These are phyloP conservation scores for Drosophila aldrichi DNA, from an alignment of 2,888 invertebrate genomes.

Conservation along the genomic window DNA sequence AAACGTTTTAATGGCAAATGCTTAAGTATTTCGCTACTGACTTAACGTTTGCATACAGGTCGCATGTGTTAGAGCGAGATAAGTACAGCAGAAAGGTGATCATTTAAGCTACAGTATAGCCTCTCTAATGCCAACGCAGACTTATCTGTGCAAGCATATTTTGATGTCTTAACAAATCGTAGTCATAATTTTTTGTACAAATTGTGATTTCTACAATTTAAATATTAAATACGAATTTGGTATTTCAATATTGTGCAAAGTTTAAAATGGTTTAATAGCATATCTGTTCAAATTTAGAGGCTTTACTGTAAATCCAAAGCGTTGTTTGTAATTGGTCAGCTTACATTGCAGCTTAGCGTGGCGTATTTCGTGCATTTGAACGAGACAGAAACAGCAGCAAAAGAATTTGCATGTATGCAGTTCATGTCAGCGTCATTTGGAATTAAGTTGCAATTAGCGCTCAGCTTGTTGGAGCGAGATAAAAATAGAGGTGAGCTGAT, in stretches of 20 bases:
- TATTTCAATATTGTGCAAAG: neutral
- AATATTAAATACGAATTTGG: neutral
- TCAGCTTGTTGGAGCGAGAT: neutral
- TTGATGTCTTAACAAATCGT: neutral
- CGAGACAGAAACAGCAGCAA: neutral
- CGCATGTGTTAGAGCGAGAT: neutral
- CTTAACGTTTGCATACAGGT: neutral
- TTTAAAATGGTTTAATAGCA: neutral
- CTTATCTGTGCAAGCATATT: too few relatives aligned
- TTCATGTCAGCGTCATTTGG: neutral
- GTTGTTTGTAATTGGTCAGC: neutral
- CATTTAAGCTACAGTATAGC: constrained; percentile 3
- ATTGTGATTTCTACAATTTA: neutral
- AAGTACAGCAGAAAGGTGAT: constrained; percentile 3
- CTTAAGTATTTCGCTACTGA: constrained; percentile 10
- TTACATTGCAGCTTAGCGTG: neutral
- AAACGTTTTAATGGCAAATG: constrained; percentile 25
- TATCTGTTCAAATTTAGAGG: neutral
- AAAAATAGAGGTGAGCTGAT: neutral
- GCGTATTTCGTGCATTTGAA: neutral
- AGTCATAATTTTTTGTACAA: too few relatives aligned
- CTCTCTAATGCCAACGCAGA: neutral
- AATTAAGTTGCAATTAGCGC: neutral
- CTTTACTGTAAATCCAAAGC: neutral
- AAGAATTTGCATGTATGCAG: neutral